These are phyloP conservation scores for Myotis yumanensis DNA, from an alignment of 2,113 vertebrate genomes.

Conservation along the genomic window DNA sequence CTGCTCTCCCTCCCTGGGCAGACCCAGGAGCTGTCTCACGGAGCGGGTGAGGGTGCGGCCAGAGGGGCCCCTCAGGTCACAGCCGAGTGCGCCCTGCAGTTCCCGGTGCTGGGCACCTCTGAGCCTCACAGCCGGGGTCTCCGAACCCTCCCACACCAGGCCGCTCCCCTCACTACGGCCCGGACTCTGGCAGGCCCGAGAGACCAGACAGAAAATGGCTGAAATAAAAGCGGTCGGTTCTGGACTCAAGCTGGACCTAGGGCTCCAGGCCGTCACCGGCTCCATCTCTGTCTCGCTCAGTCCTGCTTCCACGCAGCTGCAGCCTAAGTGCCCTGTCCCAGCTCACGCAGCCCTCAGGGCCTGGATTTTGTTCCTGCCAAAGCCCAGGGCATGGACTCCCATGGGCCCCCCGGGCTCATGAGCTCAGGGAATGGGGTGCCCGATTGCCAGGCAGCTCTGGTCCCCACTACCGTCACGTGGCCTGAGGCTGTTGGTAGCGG, in stretches of 20 bases:
- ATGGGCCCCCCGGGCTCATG: background rate
- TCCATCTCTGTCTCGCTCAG: background rate
- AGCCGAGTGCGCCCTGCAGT: background rate
- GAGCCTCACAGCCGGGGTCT: background rate
- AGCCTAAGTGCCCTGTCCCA: background rate
- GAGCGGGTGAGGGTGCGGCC: background rate
- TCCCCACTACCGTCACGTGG: fast-evolving
- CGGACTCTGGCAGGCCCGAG: background rate
- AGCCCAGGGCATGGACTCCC: background rate
- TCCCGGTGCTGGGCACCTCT: background rate
- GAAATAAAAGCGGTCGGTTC: background rate
- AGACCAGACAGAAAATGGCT: background rate
- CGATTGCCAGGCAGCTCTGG: background rate
- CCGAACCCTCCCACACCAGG: background rate
- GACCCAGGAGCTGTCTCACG: background rate
- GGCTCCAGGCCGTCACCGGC: background rate
- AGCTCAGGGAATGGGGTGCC: background rate
- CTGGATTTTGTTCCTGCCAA: background rate
- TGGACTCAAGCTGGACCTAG: background rate
- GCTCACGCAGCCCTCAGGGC: background rate
- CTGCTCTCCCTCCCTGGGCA: background rate
- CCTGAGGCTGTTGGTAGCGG: background rate
- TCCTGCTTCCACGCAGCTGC: background rate
- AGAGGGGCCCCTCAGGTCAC: background rate
- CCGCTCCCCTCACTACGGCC: background rate